A percentile compares a stretch with the other conserved stretches of the same genome.
Conservation (phyloP, 2,888 invertebrate species). For the Parnassius glacialis region DNA sequence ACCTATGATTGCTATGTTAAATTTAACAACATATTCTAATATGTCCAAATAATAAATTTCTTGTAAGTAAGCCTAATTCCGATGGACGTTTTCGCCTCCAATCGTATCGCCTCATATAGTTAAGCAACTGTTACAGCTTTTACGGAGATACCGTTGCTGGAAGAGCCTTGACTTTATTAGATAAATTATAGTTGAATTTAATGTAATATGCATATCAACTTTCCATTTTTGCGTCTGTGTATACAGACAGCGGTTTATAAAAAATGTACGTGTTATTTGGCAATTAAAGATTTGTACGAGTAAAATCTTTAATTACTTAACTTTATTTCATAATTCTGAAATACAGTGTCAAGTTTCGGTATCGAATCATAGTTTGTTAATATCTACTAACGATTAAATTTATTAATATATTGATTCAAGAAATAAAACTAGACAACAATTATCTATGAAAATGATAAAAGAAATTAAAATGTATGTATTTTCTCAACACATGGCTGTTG, state of each 20-base stretch:
- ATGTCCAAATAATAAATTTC: too few species aligned
- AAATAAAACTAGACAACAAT: too few species aligned
- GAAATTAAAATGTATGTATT: too few species aligned
- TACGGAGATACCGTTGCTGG: slow-evolving; percentile 9
- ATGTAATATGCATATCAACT: slow-evolving; percentile 14
- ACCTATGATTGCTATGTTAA: too few species aligned
- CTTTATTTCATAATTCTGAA: not conserved
- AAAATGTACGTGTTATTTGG: not conserved
- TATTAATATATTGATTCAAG: too few species aligned
- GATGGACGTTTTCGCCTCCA: slow-evolving; percentile 7
- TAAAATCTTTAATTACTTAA: slow-evolving; percentile 5
- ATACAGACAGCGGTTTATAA: not conserved
- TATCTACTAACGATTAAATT: too few species aligned
- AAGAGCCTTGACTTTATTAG: slow-evolving; percentile 31
- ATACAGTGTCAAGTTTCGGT: not conserved
- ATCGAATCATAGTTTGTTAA: too few species aligned
- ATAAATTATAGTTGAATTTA: slow-evolving; percentile 16
- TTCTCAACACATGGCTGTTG: too few species aligned
- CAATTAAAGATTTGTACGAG: slow-evolving; percentile 6
- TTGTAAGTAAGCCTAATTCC: too few species aligned
- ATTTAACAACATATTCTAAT: too few species aligned
- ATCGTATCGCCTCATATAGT: slow-evolving; percentile 1
- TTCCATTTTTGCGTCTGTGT: slow-evolving; percentile 14
- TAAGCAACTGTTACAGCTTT: slow-evolving; percentile 6
- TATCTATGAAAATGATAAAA: too few species aligned